A percentile compares a stretch with the other conserved stretches of the same genome.
These are phyloP conservation scores for Drosophila recens DNA, from an alignment of 2,888 invertebrate genomes.

Conservation along the genomic window DNA sequence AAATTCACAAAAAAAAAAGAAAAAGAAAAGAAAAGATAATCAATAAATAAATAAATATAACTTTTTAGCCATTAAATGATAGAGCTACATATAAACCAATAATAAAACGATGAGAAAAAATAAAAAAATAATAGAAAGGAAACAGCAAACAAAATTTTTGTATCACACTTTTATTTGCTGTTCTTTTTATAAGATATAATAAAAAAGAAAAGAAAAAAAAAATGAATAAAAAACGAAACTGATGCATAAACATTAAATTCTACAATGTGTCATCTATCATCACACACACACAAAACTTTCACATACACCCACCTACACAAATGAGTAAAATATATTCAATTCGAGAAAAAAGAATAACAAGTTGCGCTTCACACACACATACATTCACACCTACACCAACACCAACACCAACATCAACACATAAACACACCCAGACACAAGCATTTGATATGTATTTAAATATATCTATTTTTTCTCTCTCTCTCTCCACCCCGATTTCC, in stretches of 20 bases:
- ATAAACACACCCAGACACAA: constrained; percentile 21
- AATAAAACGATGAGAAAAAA: constrained; percentile 11
- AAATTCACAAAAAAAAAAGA: background rate
- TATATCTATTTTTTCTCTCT: constrained; percentile 26
- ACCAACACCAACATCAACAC: constrained; percentile 25
- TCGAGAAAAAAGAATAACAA: constrained; percentile 38
- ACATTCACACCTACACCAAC: background rate
- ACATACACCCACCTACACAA: constrained; percentile 25
- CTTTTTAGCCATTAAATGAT: constrained; percentile 4
- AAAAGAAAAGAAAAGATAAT: constrained; percentile 2
- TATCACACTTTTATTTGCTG: constrained; percentile 22
- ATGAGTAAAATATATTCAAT: background rate
- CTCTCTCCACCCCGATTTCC: constrained; percentile 45
- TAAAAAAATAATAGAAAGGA: constrained; percentile 1
- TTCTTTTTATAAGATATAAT: constrained; percentile 2
- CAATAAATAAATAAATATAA: constrained; percentile 13
- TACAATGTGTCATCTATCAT: constrained; percentile 67
- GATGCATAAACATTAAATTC: constrained; percentile 58
- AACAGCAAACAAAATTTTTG: constrained; percentile 16
- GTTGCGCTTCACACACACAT: constrained; percentile 53
- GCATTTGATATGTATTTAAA: constrained; percentile 46
- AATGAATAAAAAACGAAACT: constrained; percentile 31
- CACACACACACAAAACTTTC: constrained; percentile 37
- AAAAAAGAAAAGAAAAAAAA: background rate
- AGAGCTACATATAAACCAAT: constrained; percentile 7